Evolutionary conservation across 2,797 vertebrate genomes (phyloP).

Genomic region (Hippocampus kuda): DNA sequence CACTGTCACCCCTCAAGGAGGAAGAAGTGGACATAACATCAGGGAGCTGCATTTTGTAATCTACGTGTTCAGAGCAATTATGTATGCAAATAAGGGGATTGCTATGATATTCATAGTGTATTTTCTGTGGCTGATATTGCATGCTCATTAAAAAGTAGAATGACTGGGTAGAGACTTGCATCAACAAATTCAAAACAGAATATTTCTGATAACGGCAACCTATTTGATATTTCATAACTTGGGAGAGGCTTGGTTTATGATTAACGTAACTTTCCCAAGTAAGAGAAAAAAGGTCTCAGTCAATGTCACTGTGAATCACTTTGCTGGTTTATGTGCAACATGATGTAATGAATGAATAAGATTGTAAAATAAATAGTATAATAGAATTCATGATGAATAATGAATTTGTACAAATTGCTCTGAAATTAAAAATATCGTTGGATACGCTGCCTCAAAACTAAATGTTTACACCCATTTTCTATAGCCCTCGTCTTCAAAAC

Average conservation of each 20-base stretch:
- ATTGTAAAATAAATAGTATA: neutral
- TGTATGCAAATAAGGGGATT: constrained; percentile 28
- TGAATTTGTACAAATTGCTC: neutral
- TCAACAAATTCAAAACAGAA: constrained; percentile 11
- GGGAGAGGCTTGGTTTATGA: neutral
- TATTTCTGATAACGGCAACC: constrained; percentile 25
- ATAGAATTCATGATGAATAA: neutral
- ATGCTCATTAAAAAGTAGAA: constrained; percentile 26
- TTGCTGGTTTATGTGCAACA: neutral
- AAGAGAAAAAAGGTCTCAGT: neutral
- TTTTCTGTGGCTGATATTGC: constrained; percentile 33
- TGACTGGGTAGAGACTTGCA: constrained; percentile 19
- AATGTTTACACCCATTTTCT: neutral
- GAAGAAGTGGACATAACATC: constrained; percentile 19
- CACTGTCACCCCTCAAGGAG: constrained; percentile 16
- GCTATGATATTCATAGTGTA: constrained; percentile 66
- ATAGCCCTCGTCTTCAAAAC: too few species aligned
- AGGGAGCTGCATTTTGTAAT: constrained; percentile 19
- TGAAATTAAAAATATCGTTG: neutral
- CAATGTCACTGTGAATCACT: constrained; percentile 4
- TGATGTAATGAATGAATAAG: neutral
- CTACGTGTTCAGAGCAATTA: constrained; percentile 42
- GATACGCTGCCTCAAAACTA: neutral
- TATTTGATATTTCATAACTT: neutral
- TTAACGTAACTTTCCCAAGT: neutral